Conservation (phyloP, 2,113 vertebrate species). For the Dermatemys mawii region DNA sequence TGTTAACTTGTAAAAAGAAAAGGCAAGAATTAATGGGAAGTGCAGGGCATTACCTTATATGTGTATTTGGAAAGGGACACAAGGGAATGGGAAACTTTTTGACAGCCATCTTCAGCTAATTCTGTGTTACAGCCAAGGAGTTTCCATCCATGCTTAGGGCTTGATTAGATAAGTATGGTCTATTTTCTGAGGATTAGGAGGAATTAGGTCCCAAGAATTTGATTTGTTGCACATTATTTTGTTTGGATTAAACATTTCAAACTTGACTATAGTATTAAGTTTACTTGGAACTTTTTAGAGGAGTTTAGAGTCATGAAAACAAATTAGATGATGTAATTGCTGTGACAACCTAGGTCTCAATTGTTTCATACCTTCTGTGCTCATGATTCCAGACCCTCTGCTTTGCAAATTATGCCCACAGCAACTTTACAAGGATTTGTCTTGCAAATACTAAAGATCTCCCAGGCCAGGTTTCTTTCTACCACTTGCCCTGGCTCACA, state of each 20-base stretch:
- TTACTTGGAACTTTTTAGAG: slow-evolving; percentile 23
- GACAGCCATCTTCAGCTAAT: slow-evolving; percentile 45
- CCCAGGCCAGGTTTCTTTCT: neutral
- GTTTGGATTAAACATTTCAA: slow-evolving; percentile 72
- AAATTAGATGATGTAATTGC: slow-evolving; percentile 52
- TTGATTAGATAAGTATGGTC: slow-evolving; percentile 64
- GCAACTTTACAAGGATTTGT: neutral
- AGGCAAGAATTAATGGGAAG: slow-evolving; percentile 9
- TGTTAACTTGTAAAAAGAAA: slow-evolving; percentile 46
- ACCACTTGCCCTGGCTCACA: neutral
- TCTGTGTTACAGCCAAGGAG: slow-evolving; percentile 38
- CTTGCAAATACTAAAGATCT: neutral
- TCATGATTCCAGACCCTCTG: neutral
- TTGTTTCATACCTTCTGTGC: slow-evolving; percentile 23
- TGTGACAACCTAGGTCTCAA: slow-evolving; percentile 6
- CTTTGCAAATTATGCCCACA: neutral
- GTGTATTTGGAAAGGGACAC: slow-evolving; percentile 63
- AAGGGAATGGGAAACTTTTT: slow-evolving; percentile 56
- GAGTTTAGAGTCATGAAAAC: slow-evolving; percentile 35
- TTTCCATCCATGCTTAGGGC: slow-evolving; percentile 40
- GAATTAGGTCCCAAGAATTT: slow-evolving; percentile 74
- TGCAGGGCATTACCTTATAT: neutral
- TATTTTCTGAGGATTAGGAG: slow-evolving; percentile 67
- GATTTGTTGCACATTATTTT: slow-evolving; percentile 73
- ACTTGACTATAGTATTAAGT: slow-evolving; percentile 41